Evolutionary conservation across 2,113 vertebrate species (phyloP).

Genomic region (Mormyrus lacerda): DNA sequence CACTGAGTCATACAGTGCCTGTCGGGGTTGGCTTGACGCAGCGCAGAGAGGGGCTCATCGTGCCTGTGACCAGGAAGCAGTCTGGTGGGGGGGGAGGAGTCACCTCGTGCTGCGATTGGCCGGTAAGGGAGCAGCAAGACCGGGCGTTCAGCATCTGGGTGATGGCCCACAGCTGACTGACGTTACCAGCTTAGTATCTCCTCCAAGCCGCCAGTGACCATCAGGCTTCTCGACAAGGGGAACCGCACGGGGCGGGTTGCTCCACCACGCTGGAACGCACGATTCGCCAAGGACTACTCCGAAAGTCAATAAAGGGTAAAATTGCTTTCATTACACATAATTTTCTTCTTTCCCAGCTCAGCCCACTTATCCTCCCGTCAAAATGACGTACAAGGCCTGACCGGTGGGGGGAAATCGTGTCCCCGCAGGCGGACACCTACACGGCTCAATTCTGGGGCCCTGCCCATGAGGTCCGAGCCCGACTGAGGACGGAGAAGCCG

Average conservation of each 20-base stretch:
- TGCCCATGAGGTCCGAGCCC: conserved; percentile 41
- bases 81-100: background rate
- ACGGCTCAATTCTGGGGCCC: background rate
- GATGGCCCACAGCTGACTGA: background rate
- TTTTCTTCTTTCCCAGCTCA: background rate
- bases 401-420: background rate
- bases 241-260: background rate
- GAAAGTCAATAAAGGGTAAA: background rate
- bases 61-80: background rate
- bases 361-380: conserved; percentile 6
- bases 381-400: background rate
- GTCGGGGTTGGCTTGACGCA: background rate
- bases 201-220: background rate
- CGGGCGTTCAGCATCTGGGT: background rate
- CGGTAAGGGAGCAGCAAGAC: background rate
- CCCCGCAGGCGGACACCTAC: conserved; percentile 22
- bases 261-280: background rate
- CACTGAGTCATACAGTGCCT: background rate
- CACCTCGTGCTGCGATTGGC: background rate
- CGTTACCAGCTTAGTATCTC: background rate
- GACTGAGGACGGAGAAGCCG: conserved; percentile 57
- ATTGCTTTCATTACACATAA: conserved; percentile 10
- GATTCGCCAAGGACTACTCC: background rate
- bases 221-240: background rate
- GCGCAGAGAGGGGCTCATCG: background rate